Percentiles rank a stretch among this genome's conserved stretches.
Evolutionary conservation across 2,113 vertebrate genomes (phyloP).

Genomic region (Desmodus rotundus): DNA sequence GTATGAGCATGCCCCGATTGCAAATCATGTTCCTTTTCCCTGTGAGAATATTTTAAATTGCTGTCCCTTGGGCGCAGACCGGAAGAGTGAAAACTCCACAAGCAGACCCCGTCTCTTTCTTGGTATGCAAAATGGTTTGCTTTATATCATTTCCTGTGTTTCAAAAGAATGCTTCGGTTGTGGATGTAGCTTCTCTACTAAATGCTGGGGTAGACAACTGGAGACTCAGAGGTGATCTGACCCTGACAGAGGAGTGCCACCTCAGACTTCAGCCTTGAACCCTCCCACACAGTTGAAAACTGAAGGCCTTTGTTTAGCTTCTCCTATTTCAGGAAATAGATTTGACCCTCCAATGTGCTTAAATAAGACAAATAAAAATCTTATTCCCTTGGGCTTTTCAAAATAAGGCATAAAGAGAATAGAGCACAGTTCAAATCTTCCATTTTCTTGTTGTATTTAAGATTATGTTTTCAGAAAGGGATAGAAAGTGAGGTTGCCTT

Average conservation of each 20-base stretch:
- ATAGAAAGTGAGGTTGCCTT: background rate
- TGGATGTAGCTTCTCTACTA: background rate
- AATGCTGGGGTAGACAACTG: background rate
- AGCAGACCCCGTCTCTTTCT: background rate
- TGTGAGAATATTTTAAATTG: background rate
- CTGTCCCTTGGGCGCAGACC: background rate
- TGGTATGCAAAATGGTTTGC: background rate
- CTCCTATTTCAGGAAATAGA: background rate
- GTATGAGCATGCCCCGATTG: background rate
- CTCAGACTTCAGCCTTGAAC: background rate
- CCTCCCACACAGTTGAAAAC: background rate
- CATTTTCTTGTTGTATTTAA: background rate
- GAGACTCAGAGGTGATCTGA: background rate
- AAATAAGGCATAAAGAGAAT: background rate
- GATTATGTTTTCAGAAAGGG: background rate
- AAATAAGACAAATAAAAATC: background rate
- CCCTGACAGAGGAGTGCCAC: background rate
- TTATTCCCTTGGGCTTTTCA: background rate
- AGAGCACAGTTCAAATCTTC: background rate
- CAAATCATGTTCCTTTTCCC: background rate
- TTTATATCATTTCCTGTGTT: background rate
- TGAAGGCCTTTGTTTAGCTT: background rate
- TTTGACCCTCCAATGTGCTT: background rate
- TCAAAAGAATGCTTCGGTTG: background rate
- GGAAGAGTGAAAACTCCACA: background rate